Base-by-base conservation (phyloP, 2,888 invertebrate genomes). In the Ctenicera cuprea region DNA sequence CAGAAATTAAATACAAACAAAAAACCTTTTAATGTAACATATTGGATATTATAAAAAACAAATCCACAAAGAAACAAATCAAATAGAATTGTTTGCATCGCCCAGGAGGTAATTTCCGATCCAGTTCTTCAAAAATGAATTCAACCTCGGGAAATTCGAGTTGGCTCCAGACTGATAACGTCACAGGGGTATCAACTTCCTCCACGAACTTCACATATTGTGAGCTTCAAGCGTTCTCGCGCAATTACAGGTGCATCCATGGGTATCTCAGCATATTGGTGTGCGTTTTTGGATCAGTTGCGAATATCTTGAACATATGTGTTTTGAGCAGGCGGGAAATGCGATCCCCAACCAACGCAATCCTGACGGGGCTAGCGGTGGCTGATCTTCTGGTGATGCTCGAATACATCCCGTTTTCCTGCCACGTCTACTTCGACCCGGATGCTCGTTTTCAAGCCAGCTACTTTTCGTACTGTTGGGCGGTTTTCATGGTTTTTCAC, bases 331-430 rank as follows among this genome's bases (percentile, higher is more conserved):
- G 96, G 12, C 92, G 94, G 33, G 96, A 97, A 86, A 97, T 98
- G 97, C 89, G 91, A 76, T 95, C 96, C 72, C 94, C 97, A 2
- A 97, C 97, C 30, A 98, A 98, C 88, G 92, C 95, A 64, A 96
- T 98, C 73, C 91, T 98, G 45, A 96, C 96, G 0, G 95, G 95
- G 4, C 89, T 96, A 33, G 98, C 98, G 0, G 93, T 97, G 8
- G 96, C 97, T 14, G 98, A 98, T 85, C 90, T 98, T 37, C 90
- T 97, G n/a, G 97, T 97, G 14, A 97, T 98, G 94, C 89, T 97
- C 81, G 96, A 96, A 82, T 98, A 97, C 86, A 94, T 98, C 77
- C 97, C 97, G 0, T 97, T 95, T 85, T 93, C 94, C 1, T 90
- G 94, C 66, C 95, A 96, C 85, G 92, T 93, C 85, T 94, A 94